Evolutionary conservation across 2,113 vertebrate species (phyloP).

Genomic region (Microtus oregoni): DNA sequence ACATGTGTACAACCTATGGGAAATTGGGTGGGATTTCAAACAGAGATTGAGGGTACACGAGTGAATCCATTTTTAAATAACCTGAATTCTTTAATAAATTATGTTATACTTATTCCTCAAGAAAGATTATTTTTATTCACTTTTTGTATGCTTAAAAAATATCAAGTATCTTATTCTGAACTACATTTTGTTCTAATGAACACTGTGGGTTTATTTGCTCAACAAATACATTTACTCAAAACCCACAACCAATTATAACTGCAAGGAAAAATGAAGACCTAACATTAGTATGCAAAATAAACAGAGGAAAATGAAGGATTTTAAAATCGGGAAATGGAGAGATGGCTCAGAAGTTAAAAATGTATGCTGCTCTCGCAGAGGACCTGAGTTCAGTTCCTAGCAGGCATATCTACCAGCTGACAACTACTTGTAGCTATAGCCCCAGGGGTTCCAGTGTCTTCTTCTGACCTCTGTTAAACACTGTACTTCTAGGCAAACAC

Average conservation of each 20-base stretch:
- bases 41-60: not conserved
- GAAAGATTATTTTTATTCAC: not conserved
- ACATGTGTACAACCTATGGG: not conserved
- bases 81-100: slow-evolving; percentile 10
- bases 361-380: not conserved
- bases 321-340: not conserved
- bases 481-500: not conserved
- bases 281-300: not conserved
- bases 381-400: not conserved
- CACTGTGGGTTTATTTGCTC: not conserved
- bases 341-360: not conserved
- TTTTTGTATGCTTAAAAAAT: not conserved
- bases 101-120: not conserved
- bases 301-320: not conserved
- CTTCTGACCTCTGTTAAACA: not conserved
- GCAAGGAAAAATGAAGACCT: not conserved
- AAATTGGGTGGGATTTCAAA: not conserved
- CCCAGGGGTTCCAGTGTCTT: not conserved
- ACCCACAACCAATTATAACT: not conserved
- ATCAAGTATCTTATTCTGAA: not conserved
- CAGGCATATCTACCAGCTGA: not conserved
- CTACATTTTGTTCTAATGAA: not conserved
- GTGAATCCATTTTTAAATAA: not conserved
- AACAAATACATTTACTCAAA: slow-evolving; percentile 43
- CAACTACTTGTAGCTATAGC: not conserved